Evolutionary conservation across 2,888 invertebrate genomes (phyloP).

Genomic region (Tryphoninae sp.): DNA sequence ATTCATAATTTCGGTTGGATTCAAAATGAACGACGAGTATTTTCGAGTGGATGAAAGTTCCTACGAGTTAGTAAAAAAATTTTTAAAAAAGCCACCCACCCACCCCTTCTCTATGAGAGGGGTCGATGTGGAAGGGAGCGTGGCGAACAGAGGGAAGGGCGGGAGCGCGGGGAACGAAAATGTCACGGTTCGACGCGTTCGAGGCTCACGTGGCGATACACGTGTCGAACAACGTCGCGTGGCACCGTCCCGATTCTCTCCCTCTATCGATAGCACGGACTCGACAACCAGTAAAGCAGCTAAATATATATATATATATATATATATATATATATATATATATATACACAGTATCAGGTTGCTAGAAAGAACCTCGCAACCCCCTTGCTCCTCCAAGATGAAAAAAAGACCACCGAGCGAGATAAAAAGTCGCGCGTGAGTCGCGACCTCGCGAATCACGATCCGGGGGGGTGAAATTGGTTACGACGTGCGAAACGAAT

Average conservation of each 20-base stretch:
- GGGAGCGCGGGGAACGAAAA: constrained; percentile 65
- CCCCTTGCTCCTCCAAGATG: not conserved
- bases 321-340: not conserved
- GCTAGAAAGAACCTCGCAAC: not conserved
- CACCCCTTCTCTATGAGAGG: constrained; percentile 56
- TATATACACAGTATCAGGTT: not conserved
- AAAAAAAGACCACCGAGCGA: not conserved
- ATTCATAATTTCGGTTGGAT: too few relatives aligned
- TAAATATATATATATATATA: not conserved
- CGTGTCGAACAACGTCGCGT: constrained; percentile 76
- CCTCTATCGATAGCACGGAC: constrained; percentile 52
- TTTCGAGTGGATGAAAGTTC: not conserved
- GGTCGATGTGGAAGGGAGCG: constrained; percentile 54
- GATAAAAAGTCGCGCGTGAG: not conserved
- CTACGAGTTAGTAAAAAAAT: not conserved
- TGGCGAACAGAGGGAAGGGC: constrained; percentile 48
- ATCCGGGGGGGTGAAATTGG: constrained; percentile 37
- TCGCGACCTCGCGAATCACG: constrained; percentile 74
- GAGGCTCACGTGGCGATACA: constrained; percentile 78
- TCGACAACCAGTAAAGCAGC: not conserved
- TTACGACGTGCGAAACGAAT: constrained; percentile 26
- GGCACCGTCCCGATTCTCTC: constrained; percentile 66
- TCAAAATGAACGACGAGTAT: too few relatives aligned
- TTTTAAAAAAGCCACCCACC: constrained; percentile 48
- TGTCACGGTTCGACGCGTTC: constrained; percentile 78